Evolutionary conservation across 2,797 vertebrate species (phyloP), one percentile per base, ranked within the genome.

Genomic region (Garrulus glandarius): DNA sequence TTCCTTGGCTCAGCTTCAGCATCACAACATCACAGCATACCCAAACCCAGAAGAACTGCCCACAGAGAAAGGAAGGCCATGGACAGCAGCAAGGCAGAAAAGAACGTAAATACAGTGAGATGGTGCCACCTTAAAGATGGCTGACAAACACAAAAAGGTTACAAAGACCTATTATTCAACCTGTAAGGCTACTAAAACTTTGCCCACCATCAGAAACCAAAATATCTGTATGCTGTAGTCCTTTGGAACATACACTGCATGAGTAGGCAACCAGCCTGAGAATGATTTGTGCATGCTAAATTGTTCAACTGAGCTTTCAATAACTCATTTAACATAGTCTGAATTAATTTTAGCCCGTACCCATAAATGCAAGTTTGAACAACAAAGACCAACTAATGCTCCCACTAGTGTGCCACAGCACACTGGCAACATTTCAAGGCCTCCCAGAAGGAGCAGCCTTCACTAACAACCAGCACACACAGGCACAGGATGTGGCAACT

Each of bases 331-430:
- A 89, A 49, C 41, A 37, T 19, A 37, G 46, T 36, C 63, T 36
- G 47, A 91, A 76, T 79, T 83, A 71, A 96, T 84, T 94, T 85
- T 37, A 83, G 57, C 36, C 57, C 41, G 57, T 65, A 44, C 72
- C 64, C 60, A 80, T 53, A 89, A 84, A 85, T 9, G 16, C 60
- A 72, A 92, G 65, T 16, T 85, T 15, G 53, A 92, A 84, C 37
- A 93, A 93, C 56, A 89, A 91, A 85, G 30, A 78, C 32, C 56
- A 84, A 27, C n/a, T 24, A 83, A 60, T 9, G 60, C 26, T 95
- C 46, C 84, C 61, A 36, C 29, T 16, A 50, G 53, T 5, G 46
- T 87, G 87, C 72, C 57, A 83, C 93, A 85, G 72, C 2, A 15
- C 4, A 20, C 57, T 87, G 93, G 87, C 86, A 93, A 6, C 8